Conservation (phyloP, 1,140 invertebrate species). For the Monochamus saltuarius region DNA sequence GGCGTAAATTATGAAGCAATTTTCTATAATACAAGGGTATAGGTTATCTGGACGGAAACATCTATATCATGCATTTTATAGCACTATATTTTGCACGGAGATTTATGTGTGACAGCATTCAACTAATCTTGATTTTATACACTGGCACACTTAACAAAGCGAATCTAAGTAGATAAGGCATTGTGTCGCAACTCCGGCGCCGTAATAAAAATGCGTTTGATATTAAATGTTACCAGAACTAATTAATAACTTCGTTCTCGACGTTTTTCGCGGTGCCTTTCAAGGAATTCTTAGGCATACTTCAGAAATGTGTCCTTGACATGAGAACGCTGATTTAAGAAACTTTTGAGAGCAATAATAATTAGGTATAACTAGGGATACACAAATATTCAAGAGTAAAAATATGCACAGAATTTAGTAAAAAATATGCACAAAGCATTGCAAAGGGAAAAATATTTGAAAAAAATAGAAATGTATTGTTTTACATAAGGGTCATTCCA, state of each 20-base stretch:
- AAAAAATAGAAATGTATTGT: too few species aligned
- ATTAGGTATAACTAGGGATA: too few species aligned
- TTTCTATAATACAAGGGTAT: slow-evolving; percentile 17
- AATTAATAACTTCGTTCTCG: slow-evolving; percentile 17
- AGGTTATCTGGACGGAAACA: slow-evolving; percentile 13
- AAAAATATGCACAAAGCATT: too few species aligned
- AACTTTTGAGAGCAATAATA: too few species aligned
- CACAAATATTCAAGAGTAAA: too few species aligned
- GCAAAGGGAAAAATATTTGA: too few species aligned
- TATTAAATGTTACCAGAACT: slow-evolving; percentile 15
- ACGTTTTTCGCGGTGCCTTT: slow-evolving; percentile 1
- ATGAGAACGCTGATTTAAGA: too few species aligned
- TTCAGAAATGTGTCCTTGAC: too few species aligned
- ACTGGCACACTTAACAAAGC: slow-evolving; percentile 15
- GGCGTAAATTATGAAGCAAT: slow-evolving; percentile 15
- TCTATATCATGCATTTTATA: slow-evolving; percentile 12
- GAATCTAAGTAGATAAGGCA: slow-evolving; percentile 18
- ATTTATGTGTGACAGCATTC: slow-evolving; percentile 19
- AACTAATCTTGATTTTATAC: slow-evolving; percentile 16
- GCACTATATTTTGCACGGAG: slow-evolving; percentile 13
- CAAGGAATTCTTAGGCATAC: too few species aligned
- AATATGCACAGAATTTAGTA: too few species aligned
- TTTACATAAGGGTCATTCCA: too few species aligned
- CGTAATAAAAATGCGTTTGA: slow-evolving; percentile 8
- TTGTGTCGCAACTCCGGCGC: slow-evolving; percentile 6